Evolutionary conservation across 2,888 invertebrate genomes (phyloP), one percentile per base, ranked within the genome.

Genomic region (Sericinus montela): DNA sequence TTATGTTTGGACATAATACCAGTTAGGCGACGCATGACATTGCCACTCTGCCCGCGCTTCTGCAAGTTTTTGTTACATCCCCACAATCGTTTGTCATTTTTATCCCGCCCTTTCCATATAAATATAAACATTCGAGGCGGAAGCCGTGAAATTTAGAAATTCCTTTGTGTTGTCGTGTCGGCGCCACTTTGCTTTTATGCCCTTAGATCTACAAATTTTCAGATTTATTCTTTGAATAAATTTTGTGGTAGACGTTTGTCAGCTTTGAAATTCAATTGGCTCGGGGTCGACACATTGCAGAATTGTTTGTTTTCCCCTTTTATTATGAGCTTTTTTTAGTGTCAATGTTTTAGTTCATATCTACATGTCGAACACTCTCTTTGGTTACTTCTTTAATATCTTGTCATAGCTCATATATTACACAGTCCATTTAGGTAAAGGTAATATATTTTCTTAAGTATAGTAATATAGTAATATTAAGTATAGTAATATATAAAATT

Each of bases 211-310:
- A 83, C 87, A 86, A 88, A 86, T 87, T 88, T 87, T 87, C 82
- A 88, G 87, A 88, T 88, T 87, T 88, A 86, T 88, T 88, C 87
- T 86, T 86, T 85, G 88, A 87, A 88, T 88, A 88, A 82, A 87
- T 84, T 88, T 86, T 74, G 86, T 78, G 85, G 87, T 87, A 78
- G 77, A 79, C 74, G 82, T 69, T 79, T 82, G 81, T 78, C 77
- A 80, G 83, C 86, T 86, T 87, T 87, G 88, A 87, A 87, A 87
- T 87, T 86, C 88, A 88, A 87, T 87, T 87, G 87, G 83, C 76
- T 80, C 70, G 65, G 68, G 75, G 81, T 82, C 80, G 85, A 82
- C 81, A 85, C 84, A 84, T 82, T 79, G 79, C 80, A 80, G 83
- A 83, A 79, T 81, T 83, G 75, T 74, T 75, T 63, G 68, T 72